Evolutionary conservation across 2,113 vertebrate genomes (phyloP).

Genomic region (Ailurus styani): DNA sequence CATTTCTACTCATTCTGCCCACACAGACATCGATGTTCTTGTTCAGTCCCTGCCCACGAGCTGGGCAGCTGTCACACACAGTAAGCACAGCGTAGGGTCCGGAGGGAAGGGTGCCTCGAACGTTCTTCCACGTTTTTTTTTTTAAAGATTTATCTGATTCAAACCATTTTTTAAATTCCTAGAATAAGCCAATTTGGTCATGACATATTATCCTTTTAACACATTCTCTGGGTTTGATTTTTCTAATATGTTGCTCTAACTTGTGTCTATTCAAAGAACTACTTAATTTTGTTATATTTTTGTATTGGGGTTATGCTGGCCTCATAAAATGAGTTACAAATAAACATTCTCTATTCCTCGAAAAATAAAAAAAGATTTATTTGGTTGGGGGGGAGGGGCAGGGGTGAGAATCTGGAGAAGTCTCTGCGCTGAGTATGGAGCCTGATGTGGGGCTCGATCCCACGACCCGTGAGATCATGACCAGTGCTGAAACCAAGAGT

Average conservation of each 20-base stretch:
- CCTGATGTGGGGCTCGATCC: background rate
- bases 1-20: background rate
- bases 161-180: background rate
- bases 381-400: background rate
- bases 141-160: background rate
- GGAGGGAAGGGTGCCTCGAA: accelerated
- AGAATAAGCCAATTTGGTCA: background rate
- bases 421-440: background rate
- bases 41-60: too few relatives aligned
- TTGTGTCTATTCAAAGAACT: background rate
- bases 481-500: background rate
- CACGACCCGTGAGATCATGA: background rate
- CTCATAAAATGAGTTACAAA: background rate
- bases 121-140: background rate
- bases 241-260: background rate
- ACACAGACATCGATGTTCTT: background rate
- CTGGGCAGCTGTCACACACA: background rate
- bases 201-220: background rate
- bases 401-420: background rate
- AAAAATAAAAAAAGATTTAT: background rate
- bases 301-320: background rate
- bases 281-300: background rate
- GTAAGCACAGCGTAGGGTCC: too few relatives aligned
- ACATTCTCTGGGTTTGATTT: background rate
- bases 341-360: background rate